phyloP scores from a whole-genome alignment of 2,797 vertebrate species.

The Picus viridis region DNA sequence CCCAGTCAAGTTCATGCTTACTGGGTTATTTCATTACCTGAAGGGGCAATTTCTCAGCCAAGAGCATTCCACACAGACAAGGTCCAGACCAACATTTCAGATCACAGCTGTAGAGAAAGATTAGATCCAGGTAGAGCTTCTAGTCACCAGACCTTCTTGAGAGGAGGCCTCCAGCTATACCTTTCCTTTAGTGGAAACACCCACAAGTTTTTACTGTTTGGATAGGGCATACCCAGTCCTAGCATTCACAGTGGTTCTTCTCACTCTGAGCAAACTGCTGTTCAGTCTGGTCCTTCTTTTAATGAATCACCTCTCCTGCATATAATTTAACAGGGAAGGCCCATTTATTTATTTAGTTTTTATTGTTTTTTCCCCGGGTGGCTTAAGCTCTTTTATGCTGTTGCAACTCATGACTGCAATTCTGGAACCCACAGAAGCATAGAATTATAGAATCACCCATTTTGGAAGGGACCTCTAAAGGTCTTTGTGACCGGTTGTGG shows the following conservation, averaged over 20 bases:
- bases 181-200: background rate
- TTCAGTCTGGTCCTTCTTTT: background rate
- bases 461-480: too few relatives aligned
- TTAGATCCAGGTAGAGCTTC: background rate
- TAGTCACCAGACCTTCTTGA: background rate
- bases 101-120: background rate
- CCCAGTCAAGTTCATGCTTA: background rate
- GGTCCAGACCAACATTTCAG: background rate
- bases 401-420: background rate
- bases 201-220: background rate
- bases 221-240: too few relatives aligned
- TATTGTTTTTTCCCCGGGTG: rapidly evolving
- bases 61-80: background rate
- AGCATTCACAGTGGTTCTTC: background rate
- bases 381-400: background rate
- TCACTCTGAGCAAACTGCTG: background rate
- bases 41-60: background rate
- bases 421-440: background rate
- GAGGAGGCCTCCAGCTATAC: background rate
- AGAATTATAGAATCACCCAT: too few relatives aligned
- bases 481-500: too few relatives aligned
- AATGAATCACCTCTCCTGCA: background rate
- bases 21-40: background rate
- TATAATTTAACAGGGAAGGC: background rate
- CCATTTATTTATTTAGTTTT: too few relatives aligned